A percentile compares a stretch with the other conserved stretches of the same genome.
Evolutionary conservation across 2,888 invertebrate genomes (phyloP).

Genomic region (Argynnis bischoffii): DNA sequence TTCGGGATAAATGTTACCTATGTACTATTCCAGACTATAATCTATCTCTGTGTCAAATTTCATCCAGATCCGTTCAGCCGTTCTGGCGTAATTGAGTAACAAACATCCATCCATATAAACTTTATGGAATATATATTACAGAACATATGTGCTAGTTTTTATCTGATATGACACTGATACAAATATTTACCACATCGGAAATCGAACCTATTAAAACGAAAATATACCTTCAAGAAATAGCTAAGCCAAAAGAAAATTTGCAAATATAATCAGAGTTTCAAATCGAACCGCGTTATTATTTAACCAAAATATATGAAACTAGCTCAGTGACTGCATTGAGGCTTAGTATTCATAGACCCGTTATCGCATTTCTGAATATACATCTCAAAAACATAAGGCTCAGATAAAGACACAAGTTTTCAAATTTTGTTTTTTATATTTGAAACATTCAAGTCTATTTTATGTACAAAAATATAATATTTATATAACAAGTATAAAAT

Average conservation of each 20-base stretch:
- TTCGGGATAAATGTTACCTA: no score
- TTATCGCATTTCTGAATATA: conserved; percentile 30
- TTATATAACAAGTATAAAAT: no score
- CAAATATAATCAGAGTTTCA: neutral
- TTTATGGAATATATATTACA: no score
- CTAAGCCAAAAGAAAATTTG: neutral
- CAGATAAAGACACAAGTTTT: neutral
- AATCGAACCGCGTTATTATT: conserved; percentile 6
- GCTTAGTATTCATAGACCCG: conserved; percentile 39
- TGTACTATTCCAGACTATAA: no score
- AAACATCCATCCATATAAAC: no score
- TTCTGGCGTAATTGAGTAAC: no score
- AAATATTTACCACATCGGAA: no score
- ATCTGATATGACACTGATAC: no score
- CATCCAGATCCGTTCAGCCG: no score
- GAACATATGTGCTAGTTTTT: no score
- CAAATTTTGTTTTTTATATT: neutral
- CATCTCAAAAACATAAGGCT: conserved; percentile 20
- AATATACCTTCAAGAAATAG: neutral
- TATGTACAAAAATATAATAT: no score
- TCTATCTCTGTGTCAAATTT: no score
- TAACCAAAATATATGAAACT: conserved; percentile 30
- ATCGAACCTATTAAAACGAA: neutral
- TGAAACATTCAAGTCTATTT: neutral
- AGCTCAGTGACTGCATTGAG: conserved; percentile 41